These are phyloP conservation scores for Agapornis roseicollis DNA, from an alignment of 2,113 vertebrate genomes.

Conservation along the genomic window DNA sequence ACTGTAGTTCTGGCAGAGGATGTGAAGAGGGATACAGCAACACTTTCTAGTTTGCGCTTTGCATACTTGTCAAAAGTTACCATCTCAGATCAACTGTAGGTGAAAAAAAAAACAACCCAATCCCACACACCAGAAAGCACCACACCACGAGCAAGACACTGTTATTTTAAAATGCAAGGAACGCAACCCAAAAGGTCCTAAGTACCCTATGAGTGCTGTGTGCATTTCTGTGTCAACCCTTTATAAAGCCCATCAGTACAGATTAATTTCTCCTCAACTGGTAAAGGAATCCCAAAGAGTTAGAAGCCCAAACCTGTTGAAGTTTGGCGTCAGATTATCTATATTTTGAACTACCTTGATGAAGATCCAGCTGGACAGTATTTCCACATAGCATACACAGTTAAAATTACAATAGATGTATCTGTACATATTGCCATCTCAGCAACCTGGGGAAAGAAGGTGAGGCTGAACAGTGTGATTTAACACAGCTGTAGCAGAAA, in stretches of 20 bases:
- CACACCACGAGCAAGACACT: rapidly evolving
- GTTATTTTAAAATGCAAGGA: background rate
- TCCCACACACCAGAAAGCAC: background rate
- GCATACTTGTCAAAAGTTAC: background rate
- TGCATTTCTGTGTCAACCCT: background rate
- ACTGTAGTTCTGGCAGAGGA: background rate
- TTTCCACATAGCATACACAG: background rate
- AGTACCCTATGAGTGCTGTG: background rate
- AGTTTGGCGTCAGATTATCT: background rate
- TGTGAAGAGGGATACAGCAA: background rate
- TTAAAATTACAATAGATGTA: background rate
- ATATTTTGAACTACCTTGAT: background rate
- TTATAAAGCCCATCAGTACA: background rate
- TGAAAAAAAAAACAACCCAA: background rate
- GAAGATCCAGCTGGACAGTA: background rate
- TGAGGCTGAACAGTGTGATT: background rate
- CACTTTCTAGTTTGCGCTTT: background rate
- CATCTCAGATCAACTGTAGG: background rate
- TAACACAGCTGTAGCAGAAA: background rate
- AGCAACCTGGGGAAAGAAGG: background rate
- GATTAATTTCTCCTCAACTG: background rate
- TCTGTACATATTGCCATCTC: background rate
- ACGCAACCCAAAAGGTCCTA: background rate
- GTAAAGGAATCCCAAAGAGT: background rate
- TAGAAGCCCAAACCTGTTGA: background rate